phyloP scores from a whole-genome alignment of 2,888 invertebrate genomes.

The Pandemis corylana region DNA sequence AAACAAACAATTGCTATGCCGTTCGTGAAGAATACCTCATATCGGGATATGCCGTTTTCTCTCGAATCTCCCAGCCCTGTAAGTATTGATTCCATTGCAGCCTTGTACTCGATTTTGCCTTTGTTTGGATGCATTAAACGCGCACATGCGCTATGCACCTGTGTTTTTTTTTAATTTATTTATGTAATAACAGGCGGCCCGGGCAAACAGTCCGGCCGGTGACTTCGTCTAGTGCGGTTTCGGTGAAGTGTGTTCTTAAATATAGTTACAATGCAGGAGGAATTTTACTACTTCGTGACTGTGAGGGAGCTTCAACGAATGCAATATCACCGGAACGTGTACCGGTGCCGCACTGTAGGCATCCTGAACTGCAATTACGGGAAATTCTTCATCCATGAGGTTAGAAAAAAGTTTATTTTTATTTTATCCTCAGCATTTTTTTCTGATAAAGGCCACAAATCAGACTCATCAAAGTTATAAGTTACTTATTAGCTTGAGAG shows the following conservation, averaged over 20 bases:
- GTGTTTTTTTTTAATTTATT: background rate
- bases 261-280: background rate
- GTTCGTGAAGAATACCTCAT: constrained; percentile 51
- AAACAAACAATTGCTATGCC: constrained; percentile 47
- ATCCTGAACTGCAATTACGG: background rate
- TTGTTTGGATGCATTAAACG: background rate
- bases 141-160: background rate
- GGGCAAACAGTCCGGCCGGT: background rate
- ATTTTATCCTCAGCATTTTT: background rate
- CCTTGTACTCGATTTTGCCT: background rate
- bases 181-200: background rate
- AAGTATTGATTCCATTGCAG: constrained; percentile 42
- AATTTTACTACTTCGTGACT: background rate
- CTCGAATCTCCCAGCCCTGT: constrained; percentile 56
- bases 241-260: background rate
- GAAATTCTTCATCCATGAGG: background rate
- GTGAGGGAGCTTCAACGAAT: background rate
- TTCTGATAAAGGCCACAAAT: background rate
- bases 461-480: too few relatives aligned
- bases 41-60: constrained; percentile 58
- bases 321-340: background rate
- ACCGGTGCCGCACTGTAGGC: constrained; percentile 3
- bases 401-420: constrained; percentile 2
- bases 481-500: too few relatives aligned
- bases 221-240: background rate